Base-by-base conservation (phyloP, 2,113 vertebrate species). In the Hiodon alosoides region DNA sequence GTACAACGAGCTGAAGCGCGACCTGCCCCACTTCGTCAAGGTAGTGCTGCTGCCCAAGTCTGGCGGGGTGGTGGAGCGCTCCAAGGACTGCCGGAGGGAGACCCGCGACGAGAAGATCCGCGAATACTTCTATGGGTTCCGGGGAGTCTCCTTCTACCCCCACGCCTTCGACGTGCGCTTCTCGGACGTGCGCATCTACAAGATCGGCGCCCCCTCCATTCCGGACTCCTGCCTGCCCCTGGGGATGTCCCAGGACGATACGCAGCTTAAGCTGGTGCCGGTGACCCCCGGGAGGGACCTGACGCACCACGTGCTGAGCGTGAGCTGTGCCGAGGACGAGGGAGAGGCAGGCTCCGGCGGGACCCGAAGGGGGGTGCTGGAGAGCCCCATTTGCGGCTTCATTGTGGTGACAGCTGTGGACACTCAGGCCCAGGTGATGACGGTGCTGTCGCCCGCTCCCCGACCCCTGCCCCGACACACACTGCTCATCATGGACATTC, bases 171-270 rank as follows among this genome's bases (percentile, higher is more conserved):
- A 98, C 0, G 95, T 99, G 79, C 95, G 96, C 65, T 99, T 99
- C 87, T 94, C 95, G 0, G 97, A 99, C 0, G 97, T 98, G 59
- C 95, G 96, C 79, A 98, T 99, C 85, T 98, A 98, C 84, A 98
- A 98, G 85, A 96, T 98, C 5, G 97, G 97, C 0, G 97, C 97
- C 0, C 97, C 97, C 4, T 96, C 96, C 71, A 98, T 99, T 77
- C 97, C 97, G 0, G 97, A 98, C 87, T 99, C 97, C 0, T 99
- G 97, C 81, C 87, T 99, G 77, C 97, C 97, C 0, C 87, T 99
- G 80, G 97, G 97, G 16, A 98, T 98, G 96, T 98, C 96, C 0
- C 97, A 98, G 85, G 96, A 99, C 61, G 97, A 99, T 86, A 98
- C 96, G 31, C 97, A 99, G 84, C 92, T 99, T 31, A 99, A 99